Evolutionary conservation across 2,113 vertebrate species (phyloP).

Genomic region (Periophthalmus modestus): DNA sequence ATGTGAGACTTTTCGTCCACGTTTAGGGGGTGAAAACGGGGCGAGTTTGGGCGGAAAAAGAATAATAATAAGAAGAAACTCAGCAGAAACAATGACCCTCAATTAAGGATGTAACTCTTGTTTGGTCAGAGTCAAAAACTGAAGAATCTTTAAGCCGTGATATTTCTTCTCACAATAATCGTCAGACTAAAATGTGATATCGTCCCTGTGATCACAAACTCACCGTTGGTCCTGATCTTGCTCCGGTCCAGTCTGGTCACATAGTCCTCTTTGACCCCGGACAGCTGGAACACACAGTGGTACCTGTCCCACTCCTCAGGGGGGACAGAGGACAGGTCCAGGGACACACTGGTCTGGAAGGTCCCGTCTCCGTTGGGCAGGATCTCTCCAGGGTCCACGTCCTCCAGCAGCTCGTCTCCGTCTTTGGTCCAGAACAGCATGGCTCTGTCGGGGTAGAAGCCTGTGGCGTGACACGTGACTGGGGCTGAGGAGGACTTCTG

Average conservation of each 20-base stretch:
- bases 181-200: no score
- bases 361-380: slow-evolving; percentile 6
- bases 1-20: no score
- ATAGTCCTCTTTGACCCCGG: background rate
- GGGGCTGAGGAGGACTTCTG: slow-evolving; percentile 1
- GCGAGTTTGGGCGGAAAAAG: no score
- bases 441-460: slow-evolving; percentile 11
- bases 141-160: no score
- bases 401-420: background rate
- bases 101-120: no score
- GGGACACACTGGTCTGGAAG: slow-evolving; percentile 5
- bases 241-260: background rate
- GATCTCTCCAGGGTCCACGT: background rate
- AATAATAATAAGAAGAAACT: no score
- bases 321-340: slow-evolving; percentile 4
- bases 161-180: no score
- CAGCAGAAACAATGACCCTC: no score
- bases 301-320: slow-evolving; percentile 2
- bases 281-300: slow-evolving; percentile 3
- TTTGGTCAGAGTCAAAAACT: no score
- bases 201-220: no score
- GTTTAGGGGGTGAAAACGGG: no score
- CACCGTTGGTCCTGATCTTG: slow-evolving; percentile 2
- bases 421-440: background rate
- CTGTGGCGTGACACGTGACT: slow-evolving; percentile 1